phyloP scores from a whole-genome alignment of 2,113 vertebrate species.

The Xenus cinereus region DNA sequence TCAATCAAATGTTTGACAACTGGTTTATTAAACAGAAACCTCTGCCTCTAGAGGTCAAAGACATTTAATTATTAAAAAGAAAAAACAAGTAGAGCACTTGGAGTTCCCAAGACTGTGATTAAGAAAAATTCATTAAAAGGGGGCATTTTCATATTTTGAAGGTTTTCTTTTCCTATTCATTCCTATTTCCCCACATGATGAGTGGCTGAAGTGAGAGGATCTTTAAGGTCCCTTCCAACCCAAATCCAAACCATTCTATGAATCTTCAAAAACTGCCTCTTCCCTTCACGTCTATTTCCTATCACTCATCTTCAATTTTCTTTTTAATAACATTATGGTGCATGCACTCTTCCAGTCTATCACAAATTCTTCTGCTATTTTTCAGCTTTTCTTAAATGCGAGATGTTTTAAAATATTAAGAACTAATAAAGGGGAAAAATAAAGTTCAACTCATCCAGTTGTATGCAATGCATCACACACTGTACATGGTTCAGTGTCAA shows the following conservation, averaged over 20 bases:
- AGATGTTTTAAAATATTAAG: background rate
- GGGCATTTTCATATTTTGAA: background rate
- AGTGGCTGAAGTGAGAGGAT: no score
- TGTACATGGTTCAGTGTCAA: background rate
- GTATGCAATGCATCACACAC: background rate
- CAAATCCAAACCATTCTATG: no score
- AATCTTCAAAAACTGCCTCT: background rate
- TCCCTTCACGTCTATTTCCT: background rate
- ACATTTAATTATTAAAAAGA: background rate
- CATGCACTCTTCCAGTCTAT: background rate
- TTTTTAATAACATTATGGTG: background rate
- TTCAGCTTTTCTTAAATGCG: background rate
- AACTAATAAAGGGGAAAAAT: background rate
- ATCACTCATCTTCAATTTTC: background rate
- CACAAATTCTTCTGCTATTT: background rate
- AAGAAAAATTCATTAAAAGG: background rate
- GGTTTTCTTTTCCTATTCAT: background rate
- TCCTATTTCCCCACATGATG: background rate
- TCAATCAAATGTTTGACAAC: background rate
- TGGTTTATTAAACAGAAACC: background rate
- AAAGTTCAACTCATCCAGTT: background rate
- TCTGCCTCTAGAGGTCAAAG: background rate
- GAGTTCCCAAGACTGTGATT: background rate
- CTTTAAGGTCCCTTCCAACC: no score
- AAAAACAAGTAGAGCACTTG: background rate